Base-by-base conservation (phyloP, 2,113 vertebrate genomes). In the Dryoscopus gambensis region DNA sequence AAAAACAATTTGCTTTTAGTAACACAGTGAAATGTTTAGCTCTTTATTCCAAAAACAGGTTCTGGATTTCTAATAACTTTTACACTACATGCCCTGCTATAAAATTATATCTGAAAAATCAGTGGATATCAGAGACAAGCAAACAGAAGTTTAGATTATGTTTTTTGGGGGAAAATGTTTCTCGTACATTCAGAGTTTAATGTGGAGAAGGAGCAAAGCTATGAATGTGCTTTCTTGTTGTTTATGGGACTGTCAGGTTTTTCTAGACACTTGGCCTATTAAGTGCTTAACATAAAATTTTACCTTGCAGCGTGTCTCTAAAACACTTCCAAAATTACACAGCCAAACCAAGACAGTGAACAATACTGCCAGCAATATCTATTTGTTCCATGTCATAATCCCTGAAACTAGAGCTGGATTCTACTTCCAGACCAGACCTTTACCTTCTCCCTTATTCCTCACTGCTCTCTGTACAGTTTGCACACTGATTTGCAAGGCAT, bases 51-150 rank as follows among this genome's bases (percentile, higher is more conserved):
- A 80, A 76, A 69, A 27, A 11, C 5, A 44, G 20, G 3, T 52
- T 86, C 52, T 35, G 13, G 20, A 18, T 80, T 88, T 86, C 50
- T 69, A 47, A 71, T 25, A 22, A 53, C 6, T 20, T 76, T 76
- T 47, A 40, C 0, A 2, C 5, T 11, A 23, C 22, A 31, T 6
- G 40, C 1, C 3, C 11, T 15, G 4, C 11, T 44, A 25, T 27
- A 64, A 86, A 64, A n/a, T 59, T 49, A 31, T 25, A 50, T 20
- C 31, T 31, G 17, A 56, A 83, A 80, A 46, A 65, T 33, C 13
- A n/a, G 5, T 4, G 37, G 25, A 19, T 11, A 39, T 35, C 42
- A 63, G 9, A 39, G 18, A 40, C 10, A 71, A 67, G 9, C 27
- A 73, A 84, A 50, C 17, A 70, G 33, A 92, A 42, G 16, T 50